Evolutionary conservation across 2,113 vertebrate genomes (phyloP), one percentile per base, ranked within the genome.

Genomic region (Cyphomyrus plagiostoma): DNA sequence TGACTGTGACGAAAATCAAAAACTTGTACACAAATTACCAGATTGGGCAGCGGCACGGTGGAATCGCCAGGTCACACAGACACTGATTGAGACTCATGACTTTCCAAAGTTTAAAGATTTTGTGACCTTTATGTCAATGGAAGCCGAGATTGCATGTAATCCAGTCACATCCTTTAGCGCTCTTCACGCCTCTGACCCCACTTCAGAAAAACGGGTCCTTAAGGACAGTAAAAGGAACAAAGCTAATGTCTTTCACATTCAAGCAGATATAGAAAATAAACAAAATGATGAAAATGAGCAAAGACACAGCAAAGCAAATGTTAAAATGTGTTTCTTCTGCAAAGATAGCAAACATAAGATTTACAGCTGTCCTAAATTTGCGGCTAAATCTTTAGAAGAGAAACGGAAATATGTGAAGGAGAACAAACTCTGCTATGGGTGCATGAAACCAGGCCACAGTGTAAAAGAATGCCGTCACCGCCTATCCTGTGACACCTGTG

Each of bases 41-140:
- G 21, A 58, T 90, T 48, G 87, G 91, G 90, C 86, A 86, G 66
- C 50, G 50, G 50, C 13, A 13, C 13, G 50, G 19, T 88, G 88
- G 62, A 88, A 88, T 21, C 45, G 88, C 42, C 35, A 66, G 52
- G 88, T 88, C 21, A 88, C 88, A 7, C 11, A 39, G 21, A 21
- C 17, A 10, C 56, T 88, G 15, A 88, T 39, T 7, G 88, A 77
- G 21, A 53, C 21, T 23, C 35, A 88, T 26, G 80, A 89, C 7
- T 70, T 90, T 46, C 90, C 90, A 49, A 90, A 58, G 58, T 89
- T 90, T 46, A 86, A 89, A 56, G 88, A 89, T 30, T 89, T 90
- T 50, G 77, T 80, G 21, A 56, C 50, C 19, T 90, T 86, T 21
- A 46, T 86, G 88, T 66, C 39, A 17, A 50, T 83, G 11, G 90